Evolutionary conservation across 2,113 vertebrate species (phyloP), one percentile per base, ranked within the genome.

Genomic region (Neotragus moschatus): DNA sequence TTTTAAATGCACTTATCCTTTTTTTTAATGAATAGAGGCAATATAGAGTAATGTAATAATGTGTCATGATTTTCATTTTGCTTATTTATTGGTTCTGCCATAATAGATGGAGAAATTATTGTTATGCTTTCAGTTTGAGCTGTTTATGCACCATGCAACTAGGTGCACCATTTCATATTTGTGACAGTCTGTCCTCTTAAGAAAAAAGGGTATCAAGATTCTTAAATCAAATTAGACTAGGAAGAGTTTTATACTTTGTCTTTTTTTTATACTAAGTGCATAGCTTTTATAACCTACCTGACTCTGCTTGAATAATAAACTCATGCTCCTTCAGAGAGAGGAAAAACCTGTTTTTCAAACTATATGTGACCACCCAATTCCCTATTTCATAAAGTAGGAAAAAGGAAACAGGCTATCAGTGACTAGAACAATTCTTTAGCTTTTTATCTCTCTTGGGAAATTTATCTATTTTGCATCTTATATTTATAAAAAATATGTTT

Each of bases 21-120:
- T 97, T 97, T 96, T 98, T 93, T 84, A 98, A 99, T 98, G 94
- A 98, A 98, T 98, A 98, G 98, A 33, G 1, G 93, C 85, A 97
- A 97, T 97, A 86, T 66, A 97, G 79, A 98, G 87, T 98, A 98
- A 98, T 96, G 90, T 97, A 98, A 98, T 98, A 98, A 98, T 97
- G 96, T 98, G 97, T 97, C 97, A 93, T 98, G 97, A 97, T 98
- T 99, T 98, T 98, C 95, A 98, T 99, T 98, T 98, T 97, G 93
- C 97, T 98, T 99, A 97, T 98, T 99, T 99, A 98, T 98, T 98
- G 98, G 92, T 85, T 2, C 82, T 96, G 80, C 0, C 97, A 97
- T 98, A 98, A 92, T 7, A 96, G 96, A 97, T 53, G 51, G 47
- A 96, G 63, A 95, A 9, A 26, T 88, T 98, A 98, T 97, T 98